These are phyloP conservation scores for Potorous gilbertii DNA, from an alignment of 2,797 vertebrate genomes.

Conservation along the genomic window DNA sequence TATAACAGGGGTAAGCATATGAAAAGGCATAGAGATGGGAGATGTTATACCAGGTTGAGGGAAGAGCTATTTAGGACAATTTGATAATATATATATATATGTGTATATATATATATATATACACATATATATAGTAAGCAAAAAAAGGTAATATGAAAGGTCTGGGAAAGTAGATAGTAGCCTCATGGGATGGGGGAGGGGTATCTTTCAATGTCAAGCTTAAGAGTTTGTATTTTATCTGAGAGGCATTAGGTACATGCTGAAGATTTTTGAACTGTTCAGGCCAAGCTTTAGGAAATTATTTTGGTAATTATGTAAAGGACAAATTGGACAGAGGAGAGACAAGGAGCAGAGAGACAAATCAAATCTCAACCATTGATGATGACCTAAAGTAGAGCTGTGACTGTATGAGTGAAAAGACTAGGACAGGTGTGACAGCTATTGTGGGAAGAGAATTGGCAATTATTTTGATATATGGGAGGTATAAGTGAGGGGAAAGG, in stretches of 20 bases:
- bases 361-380: background rate
- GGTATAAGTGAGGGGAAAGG: background rate
- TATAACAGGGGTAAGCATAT: background rate
- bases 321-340: background rate
- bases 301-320: background rate
- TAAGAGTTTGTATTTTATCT: background rate
- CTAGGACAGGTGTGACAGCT: background rate
- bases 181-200: background rate
- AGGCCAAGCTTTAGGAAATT: background rate
- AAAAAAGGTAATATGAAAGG: background rate
- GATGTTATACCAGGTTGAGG: background rate
- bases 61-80: background rate
- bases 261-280: background rate
- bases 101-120: no score
- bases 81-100: background rate
- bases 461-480: background rate
- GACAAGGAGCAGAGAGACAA: background rate
- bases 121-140: background rate
- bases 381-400: background rate
- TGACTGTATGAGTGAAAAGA: background rate
- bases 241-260: background rate
- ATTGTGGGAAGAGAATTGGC: background rate
- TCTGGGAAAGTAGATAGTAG: background rate
- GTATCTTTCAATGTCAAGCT: background rate
- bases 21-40: background rate